Conservation (phyloP, 2,797 vertebrate genomes). For the Enteromius afrohamiltoni region DNA sequence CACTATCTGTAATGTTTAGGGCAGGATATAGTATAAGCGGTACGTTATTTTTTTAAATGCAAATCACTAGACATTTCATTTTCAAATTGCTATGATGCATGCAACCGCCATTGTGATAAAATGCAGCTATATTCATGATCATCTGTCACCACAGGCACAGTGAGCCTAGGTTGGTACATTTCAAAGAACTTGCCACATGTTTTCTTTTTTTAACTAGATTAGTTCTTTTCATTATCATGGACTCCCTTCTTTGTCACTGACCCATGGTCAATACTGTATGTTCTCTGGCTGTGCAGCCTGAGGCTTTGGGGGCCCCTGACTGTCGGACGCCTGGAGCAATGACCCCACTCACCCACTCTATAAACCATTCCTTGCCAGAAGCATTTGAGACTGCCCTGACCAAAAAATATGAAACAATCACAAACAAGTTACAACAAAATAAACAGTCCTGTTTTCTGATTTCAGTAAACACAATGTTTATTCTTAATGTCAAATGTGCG, state of each 20-base stretch:
- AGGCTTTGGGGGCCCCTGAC: conserved; percentile 1
- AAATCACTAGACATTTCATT: background rate
- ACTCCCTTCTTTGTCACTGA: background rate
- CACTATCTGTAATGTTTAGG: background rate
- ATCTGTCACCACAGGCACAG: background rate
- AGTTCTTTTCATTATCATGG: background rate
- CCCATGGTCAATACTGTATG: background rate
- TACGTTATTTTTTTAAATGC: background rate
- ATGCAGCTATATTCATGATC: background rate
- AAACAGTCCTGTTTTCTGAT: background rate
- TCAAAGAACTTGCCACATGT: background rate
- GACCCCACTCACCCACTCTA: background rate
- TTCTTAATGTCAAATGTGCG: background rate
- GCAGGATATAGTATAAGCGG: background rate
- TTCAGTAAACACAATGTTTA: background rate
- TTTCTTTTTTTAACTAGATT: background rate
- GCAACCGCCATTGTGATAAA: background rate
- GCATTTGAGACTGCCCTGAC: background rate
- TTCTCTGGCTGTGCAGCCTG: background rate
- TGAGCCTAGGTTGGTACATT: background rate
- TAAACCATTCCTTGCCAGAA: background rate
- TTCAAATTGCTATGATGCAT: background rate
- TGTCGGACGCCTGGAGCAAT: background rate
- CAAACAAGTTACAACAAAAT: background rate
- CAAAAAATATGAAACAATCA: background rate